phyloP scores from a whole-genome alignment of 2,888 invertebrate genomes.

The Arrhopalites spinosus region DNA sequence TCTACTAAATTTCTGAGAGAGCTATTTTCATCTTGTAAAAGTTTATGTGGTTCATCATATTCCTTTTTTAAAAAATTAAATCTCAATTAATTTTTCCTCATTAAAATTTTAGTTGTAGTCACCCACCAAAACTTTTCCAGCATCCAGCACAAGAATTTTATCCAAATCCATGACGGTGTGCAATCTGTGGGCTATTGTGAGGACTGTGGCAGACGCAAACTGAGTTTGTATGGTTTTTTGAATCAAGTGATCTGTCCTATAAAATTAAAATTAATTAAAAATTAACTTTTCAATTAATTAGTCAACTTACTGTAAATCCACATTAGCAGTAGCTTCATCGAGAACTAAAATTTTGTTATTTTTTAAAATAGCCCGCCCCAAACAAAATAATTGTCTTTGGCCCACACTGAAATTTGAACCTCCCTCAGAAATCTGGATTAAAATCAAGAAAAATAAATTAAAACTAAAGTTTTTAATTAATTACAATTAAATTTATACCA shows the following conservation, averaged over 20 bases:
- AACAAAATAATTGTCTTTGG: constrained; percentile 49
- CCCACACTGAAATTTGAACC: constrained; percentile 51
- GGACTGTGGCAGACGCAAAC: constrained; percentile 80
- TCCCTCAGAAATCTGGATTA: constrained; percentile 42
- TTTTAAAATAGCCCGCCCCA: constrained; percentile 49
- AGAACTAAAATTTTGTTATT: constrained; percentile 49
- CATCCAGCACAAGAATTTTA: constrained; percentile 84
- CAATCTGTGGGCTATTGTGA: constrained; percentile 88
- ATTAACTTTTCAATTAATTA: background rate
- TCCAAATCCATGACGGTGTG: constrained; percentile 94
- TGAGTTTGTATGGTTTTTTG: constrained; percentile 80
- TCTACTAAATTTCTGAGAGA: too few relatives aligned
- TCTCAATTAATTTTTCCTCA: too few relatives aligned
- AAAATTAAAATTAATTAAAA: constrained; percentile 1
- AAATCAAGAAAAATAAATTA: background rate
- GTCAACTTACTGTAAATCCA: constrained; percentile 57
- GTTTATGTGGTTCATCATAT: too few relatives aligned
- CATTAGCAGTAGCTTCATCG: constrained; percentile 54
- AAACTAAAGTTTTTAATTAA: background rate
- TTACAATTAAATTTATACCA: constrained; percentile 32
- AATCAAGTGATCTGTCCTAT: constrained; percentile 80
- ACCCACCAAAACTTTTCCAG: constrained; percentile 68
- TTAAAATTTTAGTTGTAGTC: too few relatives aligned
- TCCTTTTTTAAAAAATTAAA: too few relatives aligned
- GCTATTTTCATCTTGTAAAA: too few relatives aligned